phyloP scores from a whole-genome alignment of 2,113 vertebrate species.

The Chaenogobius annularis region DNA sequence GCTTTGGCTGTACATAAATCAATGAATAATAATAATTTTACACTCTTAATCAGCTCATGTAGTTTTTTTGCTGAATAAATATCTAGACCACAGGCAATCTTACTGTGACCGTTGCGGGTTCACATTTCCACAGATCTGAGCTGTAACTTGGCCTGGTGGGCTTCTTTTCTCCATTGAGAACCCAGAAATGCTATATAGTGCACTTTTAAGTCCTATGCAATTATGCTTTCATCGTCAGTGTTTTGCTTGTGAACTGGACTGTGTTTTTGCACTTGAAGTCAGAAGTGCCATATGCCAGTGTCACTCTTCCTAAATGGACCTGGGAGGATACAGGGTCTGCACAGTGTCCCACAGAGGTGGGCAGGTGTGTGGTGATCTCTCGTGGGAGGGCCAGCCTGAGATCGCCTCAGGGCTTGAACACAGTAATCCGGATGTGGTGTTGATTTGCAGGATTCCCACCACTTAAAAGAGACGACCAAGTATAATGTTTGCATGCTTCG shows the following conservation, averaged over 20 bases:
- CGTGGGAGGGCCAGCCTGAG: not conserved
- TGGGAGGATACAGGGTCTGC: not conserved
- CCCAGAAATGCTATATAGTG: not conserved
- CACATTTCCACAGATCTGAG: not conserved
- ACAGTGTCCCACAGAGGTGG: not conserved
- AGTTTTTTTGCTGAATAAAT: too few species aligned
- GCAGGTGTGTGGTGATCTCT: slow-evolving; percentile 9
- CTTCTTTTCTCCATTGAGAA: not conserved
- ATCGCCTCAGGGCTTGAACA: slow-evolving; percentile 1
- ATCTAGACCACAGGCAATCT: too few species aligned
- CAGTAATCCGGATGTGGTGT: slow-evolving; percentile 2
- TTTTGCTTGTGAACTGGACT: not conserved
- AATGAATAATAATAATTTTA: too few species aligned
- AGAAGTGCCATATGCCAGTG: not conserved
- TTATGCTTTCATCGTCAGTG: not conserved
- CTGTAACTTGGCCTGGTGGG: not conserved
- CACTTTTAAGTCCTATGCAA: not conserved
- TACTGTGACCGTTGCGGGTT: not conserved
- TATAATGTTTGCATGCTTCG: not conserved
- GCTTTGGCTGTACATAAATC: too few species aligned
- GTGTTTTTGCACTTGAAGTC: not conserved
- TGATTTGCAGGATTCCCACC: not conserved
- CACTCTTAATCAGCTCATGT: too few species aligned
- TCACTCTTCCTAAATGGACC: not conserved
- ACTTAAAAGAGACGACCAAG: not conserved